Base-by-base conservation (phyloP, 2,113 vertebrate genomes). In the Rhinogobius similis region DNA sequence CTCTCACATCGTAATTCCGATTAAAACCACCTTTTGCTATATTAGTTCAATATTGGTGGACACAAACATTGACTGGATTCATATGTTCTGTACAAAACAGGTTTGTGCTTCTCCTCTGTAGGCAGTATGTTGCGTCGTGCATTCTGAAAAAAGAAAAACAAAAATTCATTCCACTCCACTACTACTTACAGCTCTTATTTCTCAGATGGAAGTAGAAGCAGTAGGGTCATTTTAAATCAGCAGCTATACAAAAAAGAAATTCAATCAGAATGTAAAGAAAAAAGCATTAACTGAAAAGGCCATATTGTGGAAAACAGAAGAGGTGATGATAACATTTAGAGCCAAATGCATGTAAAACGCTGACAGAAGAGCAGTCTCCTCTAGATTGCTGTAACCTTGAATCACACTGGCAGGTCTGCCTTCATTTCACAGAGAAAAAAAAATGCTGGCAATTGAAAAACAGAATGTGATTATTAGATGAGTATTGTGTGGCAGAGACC, bases 401-500 rank as follows among this genome's bases (percentile, higher is more conserved):
- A 52, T 81, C 76, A 70, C 68, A 68, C 78, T 64, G 76, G 46
- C 66, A 70, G 68, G 70, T 63, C 38, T 67, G 75, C 46, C 79
- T 83, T 79, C 67, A 83, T 78, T 66, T 67, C 52, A n/a, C 48
- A 69, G 14, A 8, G 23, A n/a, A n/a, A 36, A 36, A 58, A 70
- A 63, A 50, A 36, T 21, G 69, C 67, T 61, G 18, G 48, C 73
- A 61, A 84, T 72, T 78, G 71, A 84, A 87, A 78, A 76, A 55
- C 11, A 58, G 78, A 82, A 84, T 81, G 78, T 75, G 85, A 83
- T 90, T 81, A 82, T 87, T 82, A 86, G 68, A 89, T 68, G 80
- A 81, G 26, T 27, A 46, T 62, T 32, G 67, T 48, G 39, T 27
- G 4, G 62, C 36, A 67, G 56, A 62, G 20, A 14, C 5, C 36